Conservation (phyloP, 2,888 invertebrate species). For the Tridacna gigas region DNA sequence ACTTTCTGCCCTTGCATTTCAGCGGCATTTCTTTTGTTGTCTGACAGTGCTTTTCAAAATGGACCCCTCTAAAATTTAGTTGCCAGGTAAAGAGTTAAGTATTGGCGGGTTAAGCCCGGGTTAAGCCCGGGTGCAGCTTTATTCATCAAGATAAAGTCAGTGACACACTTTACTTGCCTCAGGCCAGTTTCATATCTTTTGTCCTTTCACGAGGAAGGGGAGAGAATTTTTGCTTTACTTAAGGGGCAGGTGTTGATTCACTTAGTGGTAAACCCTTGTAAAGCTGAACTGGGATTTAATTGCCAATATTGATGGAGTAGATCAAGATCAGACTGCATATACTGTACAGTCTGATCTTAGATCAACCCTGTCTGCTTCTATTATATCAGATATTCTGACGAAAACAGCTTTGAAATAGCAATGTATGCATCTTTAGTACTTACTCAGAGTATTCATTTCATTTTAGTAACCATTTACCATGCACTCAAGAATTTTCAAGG, state of each 20-base stretch:
- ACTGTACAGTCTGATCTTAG: no score
- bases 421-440: no score
- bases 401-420: no score
- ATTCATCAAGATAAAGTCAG: slow-evolving; percentile 24
- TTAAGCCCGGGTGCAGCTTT: slow-evolving; percentile 20
- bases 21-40: neutral
- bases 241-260: slow-evolving; percentile 51
- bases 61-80: neutral
- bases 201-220: slow-evolving; percentile 1
- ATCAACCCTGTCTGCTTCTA: no score
- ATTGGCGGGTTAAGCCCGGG: neutral
- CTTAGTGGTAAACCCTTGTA: neutral
- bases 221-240: slow-evolving; percentile 15
- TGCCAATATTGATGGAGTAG: no score
- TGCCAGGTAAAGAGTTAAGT: neutral
- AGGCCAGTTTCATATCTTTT: slow-evolving; percentile 18
- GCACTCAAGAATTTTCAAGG: no score
- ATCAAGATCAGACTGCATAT: no score
- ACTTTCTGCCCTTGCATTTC: neutral
- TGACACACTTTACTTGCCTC: slow-evolving; percentile 39
- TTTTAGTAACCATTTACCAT: no score
- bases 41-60: neutral
- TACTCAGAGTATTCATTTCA: no score
- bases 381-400: no score
- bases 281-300: no score